Evolutionary conservation across 2,888 invertebrate genomes (phyloP), one percentile per base, ranked within the genome.

Genomic region (Drosophila ustulata): DNA sequence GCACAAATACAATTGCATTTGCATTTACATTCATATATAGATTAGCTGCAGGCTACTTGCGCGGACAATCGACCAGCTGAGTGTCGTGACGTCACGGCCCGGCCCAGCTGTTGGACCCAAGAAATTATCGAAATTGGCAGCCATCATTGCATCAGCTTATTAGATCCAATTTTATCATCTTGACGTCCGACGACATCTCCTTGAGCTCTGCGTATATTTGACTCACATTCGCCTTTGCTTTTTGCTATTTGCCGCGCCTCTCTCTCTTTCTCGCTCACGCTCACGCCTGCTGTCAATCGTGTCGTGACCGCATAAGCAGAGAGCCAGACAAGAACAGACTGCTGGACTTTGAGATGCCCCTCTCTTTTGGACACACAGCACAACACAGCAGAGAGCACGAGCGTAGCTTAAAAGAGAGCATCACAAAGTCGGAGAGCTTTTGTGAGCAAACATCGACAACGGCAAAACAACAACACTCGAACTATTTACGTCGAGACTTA

Each of bases 191-290:
- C 59, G 49, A 53, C 46, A 58, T 62, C 41, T 75, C 62, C 18
- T 30, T 52, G 4, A 37, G 9, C 13, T 61, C 69, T 59, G 32
- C 59, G 9, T 75, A 79, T 75, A 69, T 70, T 82, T 82, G 82
- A 78, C 84, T 82, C 82, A 80, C 80, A 82, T 84, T 82, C 59
- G 84, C 71, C 82, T 76, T 80, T 75, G 75, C 55, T 32, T 50
- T 25, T 59, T 75, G 75, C 53, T 32, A 50, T 23, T 57, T 28
- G 55, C 45, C 65, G 56, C 13, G 56, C 56, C 56, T 45, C 59
- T 53, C n/a, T 18, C 8, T 45, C 23, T 2, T 30, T 25, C 34
- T 32, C 32, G 8, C 11, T 37, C 25, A 13, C 8, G 8, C 18
- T 7, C 45, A 11, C 13, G 6, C 2, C 18, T 18, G 18, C 18